Conservation (phyloP, 2,888 invertebrate genomes). For the Chrysolina haemoptera region DNA sequence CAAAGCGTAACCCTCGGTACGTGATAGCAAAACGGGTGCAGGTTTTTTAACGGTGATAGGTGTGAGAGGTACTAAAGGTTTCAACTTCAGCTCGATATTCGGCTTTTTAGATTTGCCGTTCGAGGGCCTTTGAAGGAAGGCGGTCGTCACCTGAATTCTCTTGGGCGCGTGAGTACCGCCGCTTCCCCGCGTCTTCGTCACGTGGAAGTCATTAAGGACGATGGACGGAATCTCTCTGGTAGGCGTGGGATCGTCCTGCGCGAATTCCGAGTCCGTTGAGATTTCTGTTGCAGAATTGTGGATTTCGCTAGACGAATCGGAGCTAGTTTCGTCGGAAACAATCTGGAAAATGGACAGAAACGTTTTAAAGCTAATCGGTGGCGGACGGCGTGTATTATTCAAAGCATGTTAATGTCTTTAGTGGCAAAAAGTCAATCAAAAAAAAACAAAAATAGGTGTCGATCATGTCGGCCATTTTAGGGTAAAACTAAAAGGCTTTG, state of each 20-base stretch:
- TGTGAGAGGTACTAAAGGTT: slow-evolving; percentile 65
- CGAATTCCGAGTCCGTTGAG: slow-evolving; percentile 94
- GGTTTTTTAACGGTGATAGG: slow-evolving; percentile 58
- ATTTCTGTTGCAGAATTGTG: slow-evolving; percentile 93
- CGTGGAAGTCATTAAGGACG: slow-evolving; percentile 78
- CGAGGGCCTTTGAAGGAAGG: slow-evolving; percentile 69
- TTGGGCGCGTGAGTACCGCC: slow-evolving; percentile 67
- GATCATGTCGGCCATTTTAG: not conserved
- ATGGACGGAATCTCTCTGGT: slow-evolving; percentile 84
- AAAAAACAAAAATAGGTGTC: slow-evolving; percentile 22
- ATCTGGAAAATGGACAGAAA: slow-evolving; percentile 70
- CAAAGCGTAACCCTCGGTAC: slow-evolving; percentile 82
- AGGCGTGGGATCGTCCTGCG: slow-evolving; percentile 82
- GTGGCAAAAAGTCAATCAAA: slow-evolving; percentile 20
- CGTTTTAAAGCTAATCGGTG: not conserved
- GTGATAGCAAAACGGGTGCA: slow-evolving; percentile 61
- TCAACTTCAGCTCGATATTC: slow-evolving; percentile 68
- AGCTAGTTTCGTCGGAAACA: slow-evolving; percentile 76
- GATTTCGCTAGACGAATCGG: slow-evolving; percentile 80
- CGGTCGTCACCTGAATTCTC: slow-evolving; percentile 76
- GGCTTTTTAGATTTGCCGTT: slow-evolving; percentile 63
- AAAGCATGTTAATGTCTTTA: slow-evolving; percentile 34
- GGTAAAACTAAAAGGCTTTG: not conserved
- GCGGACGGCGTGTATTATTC: not conserved
- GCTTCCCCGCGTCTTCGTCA: slow-evolving; percentile 72